Conservation (phyloP, 2,797 vertebrate species). For the Arnoldichthys spilopterus region DNA sequence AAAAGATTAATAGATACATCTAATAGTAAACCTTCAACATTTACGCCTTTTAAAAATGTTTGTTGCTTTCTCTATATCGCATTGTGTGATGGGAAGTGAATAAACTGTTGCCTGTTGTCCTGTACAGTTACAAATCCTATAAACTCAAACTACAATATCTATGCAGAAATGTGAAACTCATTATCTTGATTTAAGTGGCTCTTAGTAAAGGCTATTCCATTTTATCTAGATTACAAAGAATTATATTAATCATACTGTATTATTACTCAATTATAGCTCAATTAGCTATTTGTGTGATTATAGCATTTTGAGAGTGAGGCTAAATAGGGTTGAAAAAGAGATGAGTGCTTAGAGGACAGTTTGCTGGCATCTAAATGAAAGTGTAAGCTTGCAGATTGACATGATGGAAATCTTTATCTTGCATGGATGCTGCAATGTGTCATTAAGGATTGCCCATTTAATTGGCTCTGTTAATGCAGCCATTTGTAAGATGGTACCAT, state of each 20-base stretch:
- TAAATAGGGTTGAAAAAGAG: slow-evolving; percentile 55
- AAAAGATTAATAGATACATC: background rate
- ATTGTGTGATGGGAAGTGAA: background rate
- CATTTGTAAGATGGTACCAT: slow-evolving; percentile 66
- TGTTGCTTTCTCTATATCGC: background rate
- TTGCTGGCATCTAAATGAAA: slow-evolving; percentile 58
- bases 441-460: slow-evolving; percentile 69
- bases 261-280: slow-evolving; percentile 57
- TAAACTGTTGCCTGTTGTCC: background rate
- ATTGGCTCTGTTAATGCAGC: slow-evolving; percentile 70
- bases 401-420: slow-evolving; percentile 61
- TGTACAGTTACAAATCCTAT: slow-evolving; percentile 14
- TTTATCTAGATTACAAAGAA: slow-evolving; percentile 52
- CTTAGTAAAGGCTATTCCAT: slow-evolving; percentile 38
- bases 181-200: slow-evolving; percentile 38
- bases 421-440: slow-evolving; percentile 61
- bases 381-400: slow-evolving; percentile 58
- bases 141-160: slow-evolving; percentile 35
- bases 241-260: slow-evolving; percentile 55
- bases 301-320: slow-evolving; percentile 48
- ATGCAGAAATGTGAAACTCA: slow-evolving; percentile 51
- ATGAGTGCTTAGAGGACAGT: slow-evolving; percentile 58
- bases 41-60: background rate
- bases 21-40: background rate
- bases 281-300: slow-evolving; percentile 59